Evolutionary conservation across 2,888 invertebrate species (phyloP).

Genomic region (Drepanosiphum platanoidis): DNA sequence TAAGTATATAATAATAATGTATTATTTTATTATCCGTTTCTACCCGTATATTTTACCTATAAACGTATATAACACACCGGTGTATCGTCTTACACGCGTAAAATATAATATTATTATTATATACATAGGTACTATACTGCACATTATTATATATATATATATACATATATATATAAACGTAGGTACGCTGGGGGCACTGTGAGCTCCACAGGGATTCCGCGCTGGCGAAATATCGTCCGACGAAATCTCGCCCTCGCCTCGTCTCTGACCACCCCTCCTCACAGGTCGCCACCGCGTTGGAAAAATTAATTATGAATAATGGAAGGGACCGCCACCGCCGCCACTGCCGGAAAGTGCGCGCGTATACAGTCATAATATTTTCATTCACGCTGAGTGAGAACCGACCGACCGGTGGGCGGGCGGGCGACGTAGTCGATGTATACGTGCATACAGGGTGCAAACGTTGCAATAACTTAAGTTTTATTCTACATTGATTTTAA

Average conservation of each 20-base stretch:
- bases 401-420: not conserved
- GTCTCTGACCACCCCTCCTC: not conserved
- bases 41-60: not conserved
- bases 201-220: constrained; percentile 18
- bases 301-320: constrained; percentile 60
- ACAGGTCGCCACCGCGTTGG: not conserved
- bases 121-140: not conserved
- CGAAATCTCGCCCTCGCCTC: constrained; percentile 6
- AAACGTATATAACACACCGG: not conserved
- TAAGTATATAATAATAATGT: too few species aligned
- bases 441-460: too few species aligned
- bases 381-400: constrained; percentile 30
- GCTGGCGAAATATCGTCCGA: constrained; percentile 20
- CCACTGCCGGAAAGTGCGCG: not conserved
- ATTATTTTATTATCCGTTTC: too few species aligned
- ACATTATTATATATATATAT: too few species aligned
- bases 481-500: too few species aligned
- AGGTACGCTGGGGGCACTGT: not conserved
- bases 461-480: too few species aligned
- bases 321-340: constrained; percentile 24
- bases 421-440: too few species aligned
- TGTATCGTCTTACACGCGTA: not conserved
- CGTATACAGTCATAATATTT: constrained; percentile 43
- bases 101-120: not conserved
- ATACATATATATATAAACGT: too few species aligned